Evolutionary conservation across 2,113 vertebrate genomes (phyloP).

Genomic region (Lagopus muta): DNA sequence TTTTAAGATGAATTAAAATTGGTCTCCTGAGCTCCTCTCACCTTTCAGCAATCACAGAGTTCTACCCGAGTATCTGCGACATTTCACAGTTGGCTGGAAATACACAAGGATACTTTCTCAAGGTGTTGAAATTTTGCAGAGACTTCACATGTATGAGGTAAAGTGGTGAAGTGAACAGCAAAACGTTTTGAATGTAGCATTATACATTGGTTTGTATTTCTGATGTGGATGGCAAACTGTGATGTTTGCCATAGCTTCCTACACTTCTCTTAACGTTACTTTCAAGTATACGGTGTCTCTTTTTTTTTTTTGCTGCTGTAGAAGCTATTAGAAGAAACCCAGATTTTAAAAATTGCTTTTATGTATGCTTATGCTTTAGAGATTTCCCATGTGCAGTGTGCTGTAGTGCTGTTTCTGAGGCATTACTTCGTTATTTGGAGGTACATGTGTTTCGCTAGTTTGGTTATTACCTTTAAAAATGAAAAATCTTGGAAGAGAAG

Average conservation of each 20-base stretch:
- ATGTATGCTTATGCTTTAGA: background rate
- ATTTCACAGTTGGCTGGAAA: constrained; percentile 91
- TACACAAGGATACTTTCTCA: constrained; percentile 88
- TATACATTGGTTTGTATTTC: background rate
- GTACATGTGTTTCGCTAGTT: background rate
- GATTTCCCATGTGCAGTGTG: background rate
- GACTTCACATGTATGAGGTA: constrained; percentile 90
- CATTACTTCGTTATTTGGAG: background rate
- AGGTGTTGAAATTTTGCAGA: constrained; percentile 92
- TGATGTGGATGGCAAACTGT: background rate
- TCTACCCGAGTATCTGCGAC: constrained; percentile 88
- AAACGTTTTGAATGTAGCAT: background rate
- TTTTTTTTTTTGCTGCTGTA: background rate
- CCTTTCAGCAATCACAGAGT: constrained; percentile 80
- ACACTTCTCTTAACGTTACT: background rate
- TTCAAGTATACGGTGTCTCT: background rate
- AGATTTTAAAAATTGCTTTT: background rate
- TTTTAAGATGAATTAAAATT: background rate
- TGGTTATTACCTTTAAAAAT: background rate
- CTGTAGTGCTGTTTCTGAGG: background rate
- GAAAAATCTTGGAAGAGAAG: background rate
- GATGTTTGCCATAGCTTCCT: background rate
- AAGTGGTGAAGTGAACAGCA: background rate
- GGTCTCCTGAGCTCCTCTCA: background rate
- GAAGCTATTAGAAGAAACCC: background rate